Base-by-base conservation (phyloP, 2,113 vertebrate genomes). In the Crotalus tigris region DNA sequence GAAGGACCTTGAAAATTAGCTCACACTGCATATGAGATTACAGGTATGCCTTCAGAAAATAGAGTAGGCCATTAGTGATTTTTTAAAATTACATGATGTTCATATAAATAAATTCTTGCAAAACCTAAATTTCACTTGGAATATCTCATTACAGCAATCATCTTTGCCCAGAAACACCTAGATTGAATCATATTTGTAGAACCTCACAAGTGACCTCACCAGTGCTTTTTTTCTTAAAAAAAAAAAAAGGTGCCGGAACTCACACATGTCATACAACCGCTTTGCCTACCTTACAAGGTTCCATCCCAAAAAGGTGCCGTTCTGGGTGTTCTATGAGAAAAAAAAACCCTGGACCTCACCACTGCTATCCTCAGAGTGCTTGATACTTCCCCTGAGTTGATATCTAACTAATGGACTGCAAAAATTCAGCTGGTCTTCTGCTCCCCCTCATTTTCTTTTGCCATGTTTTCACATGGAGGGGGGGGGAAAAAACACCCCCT, bases 1-100 rank as follows among this genome's bases (percentile, higher is more conserved):
- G 89, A 94, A 44, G 51, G 85, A 93, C 86, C 93, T 95, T 57
- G 90, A 93, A 75, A 95, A 92, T 89, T 94, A 26, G 91, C 89
- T 87, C 90, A 55, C 44, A 54, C 59, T 89, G 86, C 85, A 88
- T 69, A 90, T 85, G 92, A 92, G 58, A 92, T 69, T 54, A 44
- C 39, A 46, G 9, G 11, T 59, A 90, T 12, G 13, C 13, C 13
- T 33, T 75, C 64, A 75, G 13, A 75, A 33, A 33, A 75, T n/a
- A 75, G 12, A 75, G 64, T 75, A 33, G 64, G 64, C 5, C n/a
- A 75, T 33, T 15, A 33, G 26, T 13, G 26, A 24, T 5, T 75
- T 69, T 33, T 5, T 26, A 1, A 46, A 46, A 33, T 33, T 75
- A 33, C 64, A 75, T 69, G 12, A 33, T 17, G 29, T 33, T 75